Evolutionary conservation across 2,113 vertebrate genomes (phyloP).

Genomic region (Oreochromis niloticus): DNA sequence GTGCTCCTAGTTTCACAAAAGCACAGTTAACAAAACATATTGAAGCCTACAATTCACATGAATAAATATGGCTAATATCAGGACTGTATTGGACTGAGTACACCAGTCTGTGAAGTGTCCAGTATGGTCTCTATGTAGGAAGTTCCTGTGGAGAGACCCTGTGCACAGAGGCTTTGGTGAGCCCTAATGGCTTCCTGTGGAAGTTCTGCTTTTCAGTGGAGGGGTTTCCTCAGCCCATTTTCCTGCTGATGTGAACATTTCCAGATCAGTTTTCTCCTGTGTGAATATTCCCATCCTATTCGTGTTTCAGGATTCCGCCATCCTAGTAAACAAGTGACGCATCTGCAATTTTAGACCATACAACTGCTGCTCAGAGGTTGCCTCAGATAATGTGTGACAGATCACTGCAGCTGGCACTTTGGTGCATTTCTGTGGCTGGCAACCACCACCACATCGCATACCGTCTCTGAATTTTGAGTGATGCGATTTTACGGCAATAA

Average conservation of each 20-base stretch:
- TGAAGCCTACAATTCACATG: neutral
- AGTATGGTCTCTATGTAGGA: constrained; percentile 29
- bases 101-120: constrained; percentile 11
- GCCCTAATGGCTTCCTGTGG: constrained; percentile 62
- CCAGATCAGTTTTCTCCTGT: constrained; percentile 29
- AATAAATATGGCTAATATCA: neutral
- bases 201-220: constrained; percentile 36
- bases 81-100: neutral
- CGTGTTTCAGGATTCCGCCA: neutral
- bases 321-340: neutral
- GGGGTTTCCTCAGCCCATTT: constrained; percentile 59
- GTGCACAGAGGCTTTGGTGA: constrained; percentile 26
- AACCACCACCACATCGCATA: neutral
- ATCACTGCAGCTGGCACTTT: neutral
- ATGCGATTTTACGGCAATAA: neutral
- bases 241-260: constrained; percentile 66
- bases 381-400: neutral
- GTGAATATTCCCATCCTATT: constrained; percentile 30
- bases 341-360: neutral
- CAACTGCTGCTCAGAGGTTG: neutral
- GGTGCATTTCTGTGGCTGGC: neutral
- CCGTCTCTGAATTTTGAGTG: neutral
- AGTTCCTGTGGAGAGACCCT: constrained; percentile 56
- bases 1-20: neutral
- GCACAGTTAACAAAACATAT: neutral